Base-by-base conservation (phyloP, 2,888 invertebrate species). In the Dione vanillae region DNA sequence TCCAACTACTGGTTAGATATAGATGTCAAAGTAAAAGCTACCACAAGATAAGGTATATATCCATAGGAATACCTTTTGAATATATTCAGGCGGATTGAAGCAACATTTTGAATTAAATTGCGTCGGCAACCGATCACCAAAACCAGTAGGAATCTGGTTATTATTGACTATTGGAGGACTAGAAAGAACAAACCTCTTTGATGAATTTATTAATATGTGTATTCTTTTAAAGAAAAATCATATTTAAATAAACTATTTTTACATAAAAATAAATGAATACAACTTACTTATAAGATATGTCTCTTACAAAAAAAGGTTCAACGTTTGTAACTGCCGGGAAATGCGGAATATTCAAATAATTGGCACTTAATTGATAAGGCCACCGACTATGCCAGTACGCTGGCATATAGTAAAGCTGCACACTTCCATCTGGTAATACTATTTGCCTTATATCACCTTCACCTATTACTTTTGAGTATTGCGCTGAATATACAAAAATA, bases 401-500 rank as follows among this genome's bases (percentile, higher is more conserved):
- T 14, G 92, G 92, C 43, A 85, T 73, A 75, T 92, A 93, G 69
- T 85, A 85, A 52, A 84, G 84, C 74, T 90, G 90, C 1, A 85
- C 72, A 43, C 80, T 84, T 40, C 93, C 93, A 76, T 93, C 90
- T 1, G 90, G 87, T 51, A 84, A 79, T 37, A 82, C 75, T 3
- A 89, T 54, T 1, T 89, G 80, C 1, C 81, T 80, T 5, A 93
- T 83, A 65, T 91, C 88, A 27, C 93, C 93, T 76, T 92, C 92
- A 10, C 93, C 92, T 59, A 89, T 78, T 75, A 92, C 78, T 71
- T 85, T 84, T 61, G 86, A 78, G 62, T 67, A 12, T 20, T 64
- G 49, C 7, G 67, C 72, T 76, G 54, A 54, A 37, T 37, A 54
- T 1, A 37, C 58, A 67, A 73, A 74, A 7, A 35, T 59, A 47